These are phyloP conservation scores for Shargacucullia verbasci DNA, from an alignment of 2,888 invertebrate genomes.

Conservation along the genomic window DNA sequence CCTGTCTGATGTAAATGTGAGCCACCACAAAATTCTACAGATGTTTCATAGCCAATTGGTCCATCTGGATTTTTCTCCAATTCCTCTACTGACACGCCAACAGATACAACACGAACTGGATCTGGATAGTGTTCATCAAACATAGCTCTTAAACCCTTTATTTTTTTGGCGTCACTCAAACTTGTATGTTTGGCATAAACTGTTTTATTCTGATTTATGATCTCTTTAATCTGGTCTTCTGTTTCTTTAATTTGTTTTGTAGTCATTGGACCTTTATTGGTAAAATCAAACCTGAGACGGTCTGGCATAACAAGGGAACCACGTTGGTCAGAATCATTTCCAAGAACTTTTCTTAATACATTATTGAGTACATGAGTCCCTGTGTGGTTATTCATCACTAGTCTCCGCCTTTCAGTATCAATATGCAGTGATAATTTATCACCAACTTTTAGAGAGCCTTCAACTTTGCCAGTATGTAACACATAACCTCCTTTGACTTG, in stretches of 20 bases:
- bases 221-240: conserved; percentile 93
- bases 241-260: conserved; percentile 95
- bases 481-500: conserved; percentile 99
- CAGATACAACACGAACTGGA: conserved; percentile 97
- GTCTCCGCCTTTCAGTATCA: conserved; percentile 94
- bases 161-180: conserved; percentile 95
- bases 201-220: conserved; percentile 92
- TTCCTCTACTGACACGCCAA: conserved; percentile 97
- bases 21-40: conserved; percentile 99
- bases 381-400: conserved; percentile 99
- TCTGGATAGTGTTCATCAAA: conserved; percentile 99
- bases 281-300: conserved; percentile 98
- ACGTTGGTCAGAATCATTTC: conserved; percentile 97
- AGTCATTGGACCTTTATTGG: conserved; percentile 97
- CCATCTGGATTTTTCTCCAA: conserved; percentile 96
- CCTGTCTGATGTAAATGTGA: conserved; percentile 97
- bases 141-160: conserved; percentile 98
- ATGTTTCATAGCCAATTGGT: conserved; percentile 94
- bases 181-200: conserved; percentile 97
- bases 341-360: conserved; percentile 96
- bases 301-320: conserved; percentile 99
- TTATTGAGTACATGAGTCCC: conserved; percentile 99
- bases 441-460: conserved; percentile 95
- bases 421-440: conserved; percentile 95
- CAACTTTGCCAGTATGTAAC: conserved; percentile 96